Conservation (phyloP, 1,140 invertebrate species). For the Drosophila guanche region DNA sequence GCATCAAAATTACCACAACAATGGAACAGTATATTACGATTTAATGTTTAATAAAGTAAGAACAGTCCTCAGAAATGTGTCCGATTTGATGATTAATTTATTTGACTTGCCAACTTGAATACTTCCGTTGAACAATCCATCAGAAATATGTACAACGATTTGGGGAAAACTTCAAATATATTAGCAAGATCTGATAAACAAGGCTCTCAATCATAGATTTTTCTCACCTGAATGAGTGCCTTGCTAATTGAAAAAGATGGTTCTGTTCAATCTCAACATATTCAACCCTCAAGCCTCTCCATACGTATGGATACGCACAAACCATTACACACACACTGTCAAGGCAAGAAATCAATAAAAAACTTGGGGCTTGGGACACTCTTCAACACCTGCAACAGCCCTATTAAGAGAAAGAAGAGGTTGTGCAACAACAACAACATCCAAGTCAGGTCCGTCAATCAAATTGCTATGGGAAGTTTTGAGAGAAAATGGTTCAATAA, state of each 20-base stretch:
- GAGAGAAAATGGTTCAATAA: conserved; percentile 76
- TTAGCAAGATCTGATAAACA: conserved; percentile 14
- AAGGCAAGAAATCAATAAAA: conserved; percentile 34
- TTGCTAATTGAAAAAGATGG: conserved; percentile 62
- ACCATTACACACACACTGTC: conserved; percentile 19
- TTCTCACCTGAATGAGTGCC: neutral
- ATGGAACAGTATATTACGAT: neutral
- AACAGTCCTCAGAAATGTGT: too few species aligned
- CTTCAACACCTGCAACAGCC: conserved; percentile 58
- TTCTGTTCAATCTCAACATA: conserved; percentile 31
- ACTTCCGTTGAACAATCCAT: too few species aligned
- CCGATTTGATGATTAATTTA: too few species aligned
- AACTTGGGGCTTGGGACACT: conserved; percentile 26
- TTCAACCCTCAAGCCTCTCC: neutral
- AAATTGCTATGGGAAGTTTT: conserved; percentile 67
- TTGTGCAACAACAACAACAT: conserved; percentile 1
- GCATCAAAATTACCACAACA: neutral
- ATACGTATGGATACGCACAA: neutral
- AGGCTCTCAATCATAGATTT: conserved; percentile 32
- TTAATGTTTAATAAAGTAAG: neutral
- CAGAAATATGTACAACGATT: too few species aligned
- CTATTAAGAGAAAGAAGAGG: too few species aligned
- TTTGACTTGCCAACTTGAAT: too few species aligned
- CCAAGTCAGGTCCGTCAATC: conserved; percentile 68
- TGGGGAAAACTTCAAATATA: neutral